Conservation (phyloP, 2,797 vertebrate genomes). For the Gymnocypris eckloni region DNA sequence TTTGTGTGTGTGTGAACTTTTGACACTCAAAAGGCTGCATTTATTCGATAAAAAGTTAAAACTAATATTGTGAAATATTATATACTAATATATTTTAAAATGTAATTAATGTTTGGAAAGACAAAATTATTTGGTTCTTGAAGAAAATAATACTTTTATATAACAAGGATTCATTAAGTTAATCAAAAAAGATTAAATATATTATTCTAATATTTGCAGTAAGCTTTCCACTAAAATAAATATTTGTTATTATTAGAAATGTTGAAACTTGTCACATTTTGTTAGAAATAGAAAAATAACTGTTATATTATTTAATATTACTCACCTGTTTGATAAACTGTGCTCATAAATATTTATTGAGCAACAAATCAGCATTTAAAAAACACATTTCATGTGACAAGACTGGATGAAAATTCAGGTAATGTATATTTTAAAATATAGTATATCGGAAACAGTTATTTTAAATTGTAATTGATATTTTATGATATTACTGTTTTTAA, state of each 20-base stretch:
- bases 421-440: not conserved
- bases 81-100: too few relatives aligned
- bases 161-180: not conserved
- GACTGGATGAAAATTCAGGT: not conserved
- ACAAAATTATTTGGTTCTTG: not conserved
- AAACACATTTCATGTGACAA: too few relatives aligned
- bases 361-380: not conserved
- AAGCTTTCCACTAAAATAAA: not conserved
- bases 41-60: too few relatives aligned
- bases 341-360: not conserved
- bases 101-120: not conserved
- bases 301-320: too few relatives aligned
- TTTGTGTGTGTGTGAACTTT: too few relatives aligned
- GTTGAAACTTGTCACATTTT: too few relatives aligned
- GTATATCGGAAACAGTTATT: not conserved
- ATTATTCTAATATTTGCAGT: too few relatives aligned
- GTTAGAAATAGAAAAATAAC: too few relatives aligned
- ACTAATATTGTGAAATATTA: too few relatives aligned
- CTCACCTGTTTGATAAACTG: not conserved
- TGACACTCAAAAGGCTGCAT: too few relatives aligned
- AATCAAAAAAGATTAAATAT: not conserved
- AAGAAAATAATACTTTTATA: not conserved
- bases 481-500: not conserved
- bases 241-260: too few relatives aligned
- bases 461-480: not conserved